These are phyloP conservation scores for Gonioctena quinquepunctata DNA, from an alignment of 1,140 invertebrate genomes.

Conservation along the genomic window DNA sequence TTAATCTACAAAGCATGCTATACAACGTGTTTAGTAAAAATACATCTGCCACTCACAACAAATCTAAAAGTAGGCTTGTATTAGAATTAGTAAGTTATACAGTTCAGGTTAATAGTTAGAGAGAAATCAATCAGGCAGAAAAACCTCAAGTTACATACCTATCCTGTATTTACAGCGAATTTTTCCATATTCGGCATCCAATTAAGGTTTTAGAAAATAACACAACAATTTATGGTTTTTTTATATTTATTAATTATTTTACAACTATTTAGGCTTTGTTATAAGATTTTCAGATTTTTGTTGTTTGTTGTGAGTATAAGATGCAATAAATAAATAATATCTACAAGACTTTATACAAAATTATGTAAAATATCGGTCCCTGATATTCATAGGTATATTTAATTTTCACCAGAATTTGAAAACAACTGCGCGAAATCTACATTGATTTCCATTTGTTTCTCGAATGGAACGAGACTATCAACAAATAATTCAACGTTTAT, in stretches of 20 bases:
- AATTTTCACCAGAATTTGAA: constrained; percentile 22
- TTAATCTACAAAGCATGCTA: constrained; percentile 13
- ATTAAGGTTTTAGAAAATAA: neutral
- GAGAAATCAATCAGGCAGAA: constrained; percentile 32
- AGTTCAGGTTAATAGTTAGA: constrained; percentile 19
- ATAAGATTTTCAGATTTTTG: constrained; percentile 40
- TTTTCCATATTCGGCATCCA: constrained; percentile 24
- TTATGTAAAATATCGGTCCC: constrained; percentile 50
- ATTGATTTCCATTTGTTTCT: neutral
- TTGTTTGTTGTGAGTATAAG: constrained; percentile 56
- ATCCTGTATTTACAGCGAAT: constrained; percentile 27
- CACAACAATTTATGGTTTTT: constrained; percentile 16
- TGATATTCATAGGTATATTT: constrained; percentile 41
- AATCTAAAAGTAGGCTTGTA: constrained; percentile 45
- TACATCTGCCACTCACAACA: constrained; percentile 54
- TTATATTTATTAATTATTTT: constrained; percentile 48
- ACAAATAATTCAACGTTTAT: too few species aligned
- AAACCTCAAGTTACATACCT: constrained; percentile 44
- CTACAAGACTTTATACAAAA: constrained; percentile 56
- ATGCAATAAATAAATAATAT: constrained; percentile 56
- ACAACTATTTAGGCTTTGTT: constrained; percentile 43
- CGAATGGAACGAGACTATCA: neutral
- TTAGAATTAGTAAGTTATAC: constrained; percentile 38
- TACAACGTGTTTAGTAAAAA: constrained; percentile 24
- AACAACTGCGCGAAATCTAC: neutral